A percentile compares a stretch with the other conserved stretches of the same genome.
These are phyloP conservation scores for Streblospio benedicti DNA, from an alignment of 1,140 invertebrate species.

Conservation along the genomic window DNA sequence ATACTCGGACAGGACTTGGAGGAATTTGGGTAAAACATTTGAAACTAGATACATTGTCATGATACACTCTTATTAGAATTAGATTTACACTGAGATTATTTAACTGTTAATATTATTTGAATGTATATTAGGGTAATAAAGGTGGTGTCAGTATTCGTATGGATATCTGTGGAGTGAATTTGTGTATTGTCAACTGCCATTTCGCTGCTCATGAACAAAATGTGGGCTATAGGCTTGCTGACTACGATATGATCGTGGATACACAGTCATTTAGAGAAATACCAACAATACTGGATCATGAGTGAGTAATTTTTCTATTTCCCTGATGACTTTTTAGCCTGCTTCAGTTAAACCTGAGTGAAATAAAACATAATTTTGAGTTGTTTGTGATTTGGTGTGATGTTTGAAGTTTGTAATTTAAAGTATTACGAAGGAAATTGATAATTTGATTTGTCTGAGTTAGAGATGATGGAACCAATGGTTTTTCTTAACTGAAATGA, in stretches of 20 bases:
- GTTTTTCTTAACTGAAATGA: too few relatives aligned
- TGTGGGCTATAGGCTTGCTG: constrained; percentile 60
- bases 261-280: constrained; percentile 52
- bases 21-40: constrained; percentile 64
- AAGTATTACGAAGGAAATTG: too few relatives aligned
- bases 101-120: neutral
- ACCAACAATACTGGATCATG: constrained; percentile 77
- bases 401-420: constrained; percentile 58
- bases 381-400: constrained; percentile 33
- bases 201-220: constrained; percentile 77
- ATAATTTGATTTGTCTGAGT: too few relatives aligned
- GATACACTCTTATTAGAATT: neutral
- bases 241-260: constrained; percentile 70
- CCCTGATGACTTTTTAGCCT: too few relatives aligned
- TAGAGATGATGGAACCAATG: too few relatives aligned
- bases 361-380: too few relatives aligned
- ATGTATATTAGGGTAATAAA: constrained; percentile 78
- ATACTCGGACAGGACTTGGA: constrained; percentile 75
- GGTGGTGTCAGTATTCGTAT: constrained; percentile 80
- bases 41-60: neutral
- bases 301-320: constrained; percentile 54
- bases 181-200: constrained; percentile 82
- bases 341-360: too few relatives aligned
- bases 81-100: neutral
- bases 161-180: constrained; percentile 71